Evolutionary conservation across 2,113 vertebrate genomes (phyloP).

Genomic region (Aix galericulata): DNA sequence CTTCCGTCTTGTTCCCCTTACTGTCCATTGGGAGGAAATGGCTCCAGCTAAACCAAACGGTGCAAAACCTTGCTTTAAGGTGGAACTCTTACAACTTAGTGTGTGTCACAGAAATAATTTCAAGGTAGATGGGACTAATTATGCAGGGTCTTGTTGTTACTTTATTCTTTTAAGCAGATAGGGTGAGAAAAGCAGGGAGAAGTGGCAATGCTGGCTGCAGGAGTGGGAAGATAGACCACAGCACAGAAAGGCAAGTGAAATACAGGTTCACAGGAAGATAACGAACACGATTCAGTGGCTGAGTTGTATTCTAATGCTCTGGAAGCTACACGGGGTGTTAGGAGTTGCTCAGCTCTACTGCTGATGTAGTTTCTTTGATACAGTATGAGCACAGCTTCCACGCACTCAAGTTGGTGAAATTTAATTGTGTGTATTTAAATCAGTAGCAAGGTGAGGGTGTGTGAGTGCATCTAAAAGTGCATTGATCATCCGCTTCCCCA

Average conservation of each 20-base stretch:
- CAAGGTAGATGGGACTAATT: neutral
- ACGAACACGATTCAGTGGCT: neutral
- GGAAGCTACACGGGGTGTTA: neutral
- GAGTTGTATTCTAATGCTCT: neutral
- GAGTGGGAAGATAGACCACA: neutral
- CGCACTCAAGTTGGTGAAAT: neutral
- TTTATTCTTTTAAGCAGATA: neutral
- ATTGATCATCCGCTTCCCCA: neutral
- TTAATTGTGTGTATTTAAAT: constrained; percentile 2
- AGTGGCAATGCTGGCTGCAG: neutral
- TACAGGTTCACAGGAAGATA: neutral
- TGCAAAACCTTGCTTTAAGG: neutral
- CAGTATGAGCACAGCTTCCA: neutral
- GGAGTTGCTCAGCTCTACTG: neutral
- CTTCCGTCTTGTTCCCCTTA: neutral
- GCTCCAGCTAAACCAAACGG: neutral
- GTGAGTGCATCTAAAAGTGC: neutral
- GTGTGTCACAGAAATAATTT: neutral
- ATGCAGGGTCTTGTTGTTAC: neutral
- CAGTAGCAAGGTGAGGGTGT: neutral
- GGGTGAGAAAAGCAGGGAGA: neutral
- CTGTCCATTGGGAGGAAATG: neutral
- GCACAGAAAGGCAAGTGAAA: neutral
- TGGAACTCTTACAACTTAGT: neutral
- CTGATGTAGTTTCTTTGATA: neutral